Evolutionary conservation across 2,797 vertebrate genomes (phyloP), one percentile per base, ranked within the genome.

Genomic region (Dallia pectoralis): DNA sequence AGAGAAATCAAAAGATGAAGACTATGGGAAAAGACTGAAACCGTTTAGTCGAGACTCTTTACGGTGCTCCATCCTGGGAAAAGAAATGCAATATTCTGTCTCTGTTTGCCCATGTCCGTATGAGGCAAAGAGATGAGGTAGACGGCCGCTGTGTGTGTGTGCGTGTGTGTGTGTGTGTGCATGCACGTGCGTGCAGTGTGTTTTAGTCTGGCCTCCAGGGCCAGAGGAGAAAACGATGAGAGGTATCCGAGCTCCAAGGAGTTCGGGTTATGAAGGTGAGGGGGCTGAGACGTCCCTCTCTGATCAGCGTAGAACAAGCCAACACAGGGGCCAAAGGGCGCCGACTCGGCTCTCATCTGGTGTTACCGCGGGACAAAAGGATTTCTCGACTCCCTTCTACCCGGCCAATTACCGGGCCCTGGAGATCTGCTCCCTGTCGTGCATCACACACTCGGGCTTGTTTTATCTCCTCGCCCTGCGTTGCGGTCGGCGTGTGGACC

Each of bases 1-100:
- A 87, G 81, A 87, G 79, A 79, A 90, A 85, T 85, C 79, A 90
- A 86, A 86, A 86, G 87, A 84, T 86, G 79, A 86, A 84, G 80
- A 85, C 81, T 77, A 71, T 16, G 36, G 53, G 73, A 74, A 80
- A 80, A 78, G 74, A 81, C 71, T 36, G 75, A 59, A 78, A 87
- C 82, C 72, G 74, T 88, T 88, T 84, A 85, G 85, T 87, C 73
- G 76, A 82, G 72, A 84, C 76, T 75, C 76, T 84, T 80, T 78
- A 71, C 74, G 75, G 77, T 71, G 66, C 49, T 78, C 78, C 29
- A 75, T 84, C 82, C 72, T 4, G 72, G 83, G 79, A 84, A 78
- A 78, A 72, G 72, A 82, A 86, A 88, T 82, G 74, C 72, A 71
- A 79, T 85, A 67, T 84, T 78, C 74, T 36, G 68, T 75, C 75